A percentile compares a stretch with the other conserved stretches of the same genome.
phyloP scores from a whole-genome alignment of 2,888 invertebrate genomes.

The Nephrotoma appendiculata region DNA sequence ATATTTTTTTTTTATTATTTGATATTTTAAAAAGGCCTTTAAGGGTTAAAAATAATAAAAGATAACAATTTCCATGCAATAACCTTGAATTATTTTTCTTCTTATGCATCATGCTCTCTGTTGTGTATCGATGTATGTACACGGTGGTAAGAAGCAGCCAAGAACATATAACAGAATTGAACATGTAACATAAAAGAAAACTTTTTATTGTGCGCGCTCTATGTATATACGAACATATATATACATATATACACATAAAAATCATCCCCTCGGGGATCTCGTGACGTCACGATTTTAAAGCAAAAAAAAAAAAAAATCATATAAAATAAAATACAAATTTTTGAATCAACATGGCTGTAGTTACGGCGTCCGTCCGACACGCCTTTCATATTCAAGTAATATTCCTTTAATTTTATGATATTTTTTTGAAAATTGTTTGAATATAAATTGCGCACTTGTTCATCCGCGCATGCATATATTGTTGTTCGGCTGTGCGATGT shows the following conservation, averaged over 20 bases:
- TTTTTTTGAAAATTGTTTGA: not conserved
- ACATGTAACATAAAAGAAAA: not conserved
- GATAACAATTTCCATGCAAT: slow-evolving; percentile 1
- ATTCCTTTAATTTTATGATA: not conserved
- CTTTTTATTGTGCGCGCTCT: not conserved
- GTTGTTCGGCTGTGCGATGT: not conserved
- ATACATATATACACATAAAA: not conserved
- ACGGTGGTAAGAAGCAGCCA: not conserved
- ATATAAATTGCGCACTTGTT: not conserved
- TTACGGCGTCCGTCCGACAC: slow-evolving; percentile 6
- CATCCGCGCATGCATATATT: not conserved
- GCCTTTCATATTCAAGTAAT: not conserved
- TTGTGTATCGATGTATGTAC: not conserved
- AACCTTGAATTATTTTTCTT: slow-evolving; percentile 2
- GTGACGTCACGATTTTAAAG: slow-evolving; percentile 8
- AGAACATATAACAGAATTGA: not conserved
- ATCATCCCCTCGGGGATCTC: slow-evolving; percentile 8
- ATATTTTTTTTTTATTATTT: not conserved
- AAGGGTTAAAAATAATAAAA: slow-evolving; percentile 1
- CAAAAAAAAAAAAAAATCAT: not conserved
- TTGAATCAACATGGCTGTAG: slow-evolving; percentile 2
- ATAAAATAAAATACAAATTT: not conserved
- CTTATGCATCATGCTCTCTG: not conserved
- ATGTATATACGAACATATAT: not conserved
- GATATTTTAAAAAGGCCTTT: not conserved